phyloP scores from a whole-genome alignment of 2,113 vertebrate genomes.

The Channa maculata region DNA sequence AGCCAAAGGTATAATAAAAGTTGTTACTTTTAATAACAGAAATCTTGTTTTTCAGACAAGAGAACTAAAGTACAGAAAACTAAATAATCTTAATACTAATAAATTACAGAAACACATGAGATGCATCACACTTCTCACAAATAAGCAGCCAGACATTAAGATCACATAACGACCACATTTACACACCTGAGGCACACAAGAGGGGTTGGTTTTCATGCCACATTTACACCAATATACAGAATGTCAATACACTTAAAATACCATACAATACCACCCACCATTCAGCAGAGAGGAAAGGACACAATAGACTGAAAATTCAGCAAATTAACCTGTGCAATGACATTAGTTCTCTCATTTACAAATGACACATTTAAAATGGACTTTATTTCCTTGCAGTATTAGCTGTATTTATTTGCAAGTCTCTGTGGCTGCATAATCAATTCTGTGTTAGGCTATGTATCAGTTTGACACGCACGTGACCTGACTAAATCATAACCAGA shows the following conservation, averaged over 20 bases:
- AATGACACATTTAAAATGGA: slow-evolving; percentile 33
- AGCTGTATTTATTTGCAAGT: slow-evolving; percentile 51
- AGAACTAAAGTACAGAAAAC: slow-evolving; percentile 58
- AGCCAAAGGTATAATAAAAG: slow-evolving; percentile 74
- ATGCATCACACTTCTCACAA: slow-evolving; percentile 73
- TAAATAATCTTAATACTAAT: slow-evolving; percentile 52
- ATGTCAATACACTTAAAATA: slow-evolving; percentile 63
- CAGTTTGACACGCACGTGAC: slow-evolving; percentile 22
- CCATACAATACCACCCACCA: slow-evolving; percentile 60
- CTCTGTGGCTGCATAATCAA: slow-evolving; percentile 61
- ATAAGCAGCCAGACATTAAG: slow-evolving; percentile 76
- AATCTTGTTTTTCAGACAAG: slow-evolving; percentile 67
- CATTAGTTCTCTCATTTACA: slow-evolving; percentile 45
- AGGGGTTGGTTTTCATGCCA: slow-evolving; percentile 78
- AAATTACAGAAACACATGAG: slow-evolving; percentile 71
- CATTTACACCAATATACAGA: slow-evolving; percentile 73
- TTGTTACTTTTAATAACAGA: slow-evolving; percentile 77
- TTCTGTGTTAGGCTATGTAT: slow-evolving; percentile 4
- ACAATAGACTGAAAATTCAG: slow-evolving; percentile 39
- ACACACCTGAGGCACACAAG: slow-evolving; percentile 75
- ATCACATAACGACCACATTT: slow-evolving; percentile 65
- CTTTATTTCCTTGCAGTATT: slow-evolving; percentile 35
- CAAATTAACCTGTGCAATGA: slow-evolving; percentile 49
- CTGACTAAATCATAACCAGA: slow-evolving; percentile 3
- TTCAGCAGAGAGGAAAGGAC: slow-evolving; percentile 52